Percentiles rank a stretch among this genome's conserved stretches.
Conservation (phyloP, 2,888 invertebrate genomes). For the Nasonia oneida region DNA sequence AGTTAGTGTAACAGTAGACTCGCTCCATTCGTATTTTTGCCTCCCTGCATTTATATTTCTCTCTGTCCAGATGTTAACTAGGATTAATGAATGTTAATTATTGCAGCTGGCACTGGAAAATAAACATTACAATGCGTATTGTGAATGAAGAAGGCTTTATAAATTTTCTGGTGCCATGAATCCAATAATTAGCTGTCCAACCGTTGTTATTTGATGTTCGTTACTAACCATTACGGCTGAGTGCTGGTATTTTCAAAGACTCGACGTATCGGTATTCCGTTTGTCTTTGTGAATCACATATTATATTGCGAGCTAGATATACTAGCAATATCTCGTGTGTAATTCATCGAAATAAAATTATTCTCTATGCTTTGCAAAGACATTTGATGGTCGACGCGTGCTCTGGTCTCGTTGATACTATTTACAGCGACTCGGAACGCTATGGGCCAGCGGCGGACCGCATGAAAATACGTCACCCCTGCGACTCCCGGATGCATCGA, state of each 20-base stretch:
- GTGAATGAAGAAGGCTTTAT: not conserved
- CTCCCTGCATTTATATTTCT: not conserved
- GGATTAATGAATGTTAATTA: conserved; percentile 28
- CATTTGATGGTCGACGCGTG: too few relatives aligned
- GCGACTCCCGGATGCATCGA: conserved; percentile 39
- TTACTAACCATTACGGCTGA: too few relatives aligned
- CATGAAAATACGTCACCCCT: conserved; percentile 29
- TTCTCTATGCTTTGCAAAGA: too few relatives aligned
- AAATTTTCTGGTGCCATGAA: not conserved
- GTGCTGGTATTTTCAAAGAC: too few relatives aligned
- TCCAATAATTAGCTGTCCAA: not conserved
- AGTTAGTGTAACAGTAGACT: conserved; percentile 6
- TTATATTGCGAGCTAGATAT: too few relatives aligned
- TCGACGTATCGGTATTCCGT: too few relatives aligned
- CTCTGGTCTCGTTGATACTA: too few relatives aligned
- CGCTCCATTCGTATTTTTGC: conserved; percentile 7
- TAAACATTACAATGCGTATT: not conserved
- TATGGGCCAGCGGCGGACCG: not conserved
- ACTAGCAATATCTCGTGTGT: too few relatives aligned
- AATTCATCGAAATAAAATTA: too few relatives aligned
- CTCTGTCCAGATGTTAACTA: not conserved
- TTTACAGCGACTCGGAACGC: too few relatives aligned
- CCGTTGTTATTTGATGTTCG: too few relatives aligned
- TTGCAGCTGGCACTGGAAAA: conserved; percentile 5
- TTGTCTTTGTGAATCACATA: too few relatives aligned